Percentiles rank a stretch among this genome's conserved stretches.
Conservation (phyloP, 2,113 vertebrate species). For the Eudyptes chrysolophus region DNA sequence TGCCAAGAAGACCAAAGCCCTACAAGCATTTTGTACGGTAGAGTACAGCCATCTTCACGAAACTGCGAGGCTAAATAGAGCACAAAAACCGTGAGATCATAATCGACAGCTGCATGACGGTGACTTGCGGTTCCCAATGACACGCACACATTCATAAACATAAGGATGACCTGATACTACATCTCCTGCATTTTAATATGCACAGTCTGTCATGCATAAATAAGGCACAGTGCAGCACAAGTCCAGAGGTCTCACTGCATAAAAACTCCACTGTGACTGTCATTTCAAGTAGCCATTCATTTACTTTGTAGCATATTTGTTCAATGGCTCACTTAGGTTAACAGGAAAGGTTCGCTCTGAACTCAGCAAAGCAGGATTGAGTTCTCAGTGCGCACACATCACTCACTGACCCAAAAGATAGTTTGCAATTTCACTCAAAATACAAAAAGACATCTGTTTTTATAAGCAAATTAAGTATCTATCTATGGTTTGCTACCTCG, state of each 20-base stretch:
- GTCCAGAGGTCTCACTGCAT: not conserved
- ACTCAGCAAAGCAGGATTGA: not conserved
- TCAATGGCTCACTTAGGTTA: not conserved
- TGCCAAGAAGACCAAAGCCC: not conserved
- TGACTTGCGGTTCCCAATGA: not conserved
- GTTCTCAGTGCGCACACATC: not conserved
- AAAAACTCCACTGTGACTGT: not conserved
- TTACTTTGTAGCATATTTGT: not conserved
- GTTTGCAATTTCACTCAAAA: not conserved
- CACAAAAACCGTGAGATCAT: not conserved
- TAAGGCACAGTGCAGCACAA: not conserved
- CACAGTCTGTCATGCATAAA: not conserved
- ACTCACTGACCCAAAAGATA: not conserved
- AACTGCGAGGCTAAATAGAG: not conserved
- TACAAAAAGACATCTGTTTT: not conserved
- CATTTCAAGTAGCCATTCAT: not conserved
- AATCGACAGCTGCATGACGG: fast-evolving
- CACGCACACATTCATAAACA: fast-evolving
- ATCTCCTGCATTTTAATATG: not conserved
- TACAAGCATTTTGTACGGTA: not conserved
- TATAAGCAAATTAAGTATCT: not conserved
- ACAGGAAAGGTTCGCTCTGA: not conserved
- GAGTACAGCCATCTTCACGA: not conserved
- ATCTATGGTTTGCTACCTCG: not conserved
- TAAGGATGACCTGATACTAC: not conserved